Evolutionary conservation across 2,113 vertebrate species (phyloP).

Genomic region (Numenius arquata): DNA sequence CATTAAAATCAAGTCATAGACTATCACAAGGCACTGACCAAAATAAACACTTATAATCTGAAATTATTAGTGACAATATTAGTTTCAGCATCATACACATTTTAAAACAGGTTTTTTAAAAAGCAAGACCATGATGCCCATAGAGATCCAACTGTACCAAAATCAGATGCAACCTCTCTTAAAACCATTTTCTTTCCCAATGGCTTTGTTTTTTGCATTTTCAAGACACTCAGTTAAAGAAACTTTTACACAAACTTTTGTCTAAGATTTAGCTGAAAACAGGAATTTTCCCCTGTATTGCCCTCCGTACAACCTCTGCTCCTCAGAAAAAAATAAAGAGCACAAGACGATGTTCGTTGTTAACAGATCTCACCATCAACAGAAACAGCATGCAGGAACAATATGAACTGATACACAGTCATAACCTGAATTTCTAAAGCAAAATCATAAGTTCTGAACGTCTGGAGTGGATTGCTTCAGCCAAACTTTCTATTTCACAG

Average conservation of each 20-base stretch:
- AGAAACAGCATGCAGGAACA: neutral
- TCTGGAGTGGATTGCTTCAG: neutral
- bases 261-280: neutral
- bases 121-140: neutral
- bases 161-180: neutral
- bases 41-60: neutral
- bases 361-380: neutral
- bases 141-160: neutral
- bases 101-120: neutral
- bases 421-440: neutral
- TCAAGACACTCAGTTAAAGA: neutral
- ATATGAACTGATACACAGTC: neutral
- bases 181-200: neutral
- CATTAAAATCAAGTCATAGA: neutral
- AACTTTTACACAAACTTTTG: neutral
- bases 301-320: neutral
- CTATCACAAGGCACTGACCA: neutral
- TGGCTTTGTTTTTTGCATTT: neutral
- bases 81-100: neutral
- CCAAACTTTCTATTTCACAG: neutral
- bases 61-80: neutral
- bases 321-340: neutral
- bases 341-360: neutral
- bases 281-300: rapidly evolving
- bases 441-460: neutral